Evolutionary conservation across 2,888 invertebrate genomes (phyloP).

Genomic region (Diaphora mendica): DNA sequence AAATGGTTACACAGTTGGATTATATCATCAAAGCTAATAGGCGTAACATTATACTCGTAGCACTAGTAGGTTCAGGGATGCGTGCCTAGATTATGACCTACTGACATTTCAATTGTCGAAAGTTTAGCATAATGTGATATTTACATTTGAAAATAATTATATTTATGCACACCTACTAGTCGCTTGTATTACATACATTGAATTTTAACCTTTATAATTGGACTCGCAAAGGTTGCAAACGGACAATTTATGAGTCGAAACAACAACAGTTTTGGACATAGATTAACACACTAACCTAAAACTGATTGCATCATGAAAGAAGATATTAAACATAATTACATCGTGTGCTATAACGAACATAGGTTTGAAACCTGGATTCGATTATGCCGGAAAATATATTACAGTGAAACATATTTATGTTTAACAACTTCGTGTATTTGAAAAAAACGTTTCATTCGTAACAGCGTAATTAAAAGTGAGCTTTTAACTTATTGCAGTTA

Average conservation of each 20-base stretch:
- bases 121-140: constrained; percentile 46
- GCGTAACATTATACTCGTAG: constrained; percentile 11
- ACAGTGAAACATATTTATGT: neutral
- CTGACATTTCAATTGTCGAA: constrained; percentile 46
- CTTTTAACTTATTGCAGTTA: neutral
- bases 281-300: constrained; percentile 42
- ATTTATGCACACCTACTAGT: constrained; percentile 32
- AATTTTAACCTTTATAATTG: constrained; percentile 34
- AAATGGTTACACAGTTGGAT: neutral
- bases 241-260: constrained; percentile 48
- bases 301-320: constrained; percentile 30
- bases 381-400: neutral
- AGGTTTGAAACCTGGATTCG: constrained; percentile 1
- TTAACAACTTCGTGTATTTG: neutral
- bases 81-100: constrained; percentile 36
- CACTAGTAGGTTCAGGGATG: constrained; percentile 16
- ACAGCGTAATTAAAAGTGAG: constrained; percentile 5
- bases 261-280: constrained; percentile 35
- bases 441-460: neutral
- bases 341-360: constrained; percentile 10
- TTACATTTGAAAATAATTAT: constrained; percentile 37
- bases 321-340: constrained; percentile 31
- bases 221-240: constrained; percentile 23
- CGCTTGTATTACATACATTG: constrained; percentile 39
- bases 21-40: constrained; percentile 21